These are phyloP conservation scores for Apis florea DNA, from an alignment of 1,140 invertebrate species.

Conservation along the genomic window DNA sequence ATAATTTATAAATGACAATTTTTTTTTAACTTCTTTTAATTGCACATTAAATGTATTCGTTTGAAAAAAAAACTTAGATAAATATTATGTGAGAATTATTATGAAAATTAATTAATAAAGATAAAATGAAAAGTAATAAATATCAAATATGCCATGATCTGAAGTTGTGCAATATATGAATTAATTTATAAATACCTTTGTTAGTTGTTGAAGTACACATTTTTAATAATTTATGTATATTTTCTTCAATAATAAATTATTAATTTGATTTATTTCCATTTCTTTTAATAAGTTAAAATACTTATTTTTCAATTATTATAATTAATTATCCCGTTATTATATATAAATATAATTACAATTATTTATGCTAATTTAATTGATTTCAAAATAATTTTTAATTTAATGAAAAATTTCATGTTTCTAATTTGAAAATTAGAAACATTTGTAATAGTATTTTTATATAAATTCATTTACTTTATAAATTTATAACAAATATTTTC, in stretches of 20 bases:
- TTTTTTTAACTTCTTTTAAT: slow-evolving; percentile 1
- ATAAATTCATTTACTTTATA: slow-evolving; percentile 11
- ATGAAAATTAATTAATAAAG: slow-evolving; percentile 23
- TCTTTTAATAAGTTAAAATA: not conserved
- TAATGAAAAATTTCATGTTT: not conserved
- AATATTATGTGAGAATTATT: slow-evolving; percentile 7
- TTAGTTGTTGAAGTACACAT: slow-evolving; percentile 19
- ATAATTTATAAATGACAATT: slow-evolving; percentile 11
- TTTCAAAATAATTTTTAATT: not conserved
- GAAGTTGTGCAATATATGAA: slow-evolving; percentile 27
- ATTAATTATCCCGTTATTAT: not conserved
- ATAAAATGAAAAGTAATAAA: slow-evolving; percentile 25
- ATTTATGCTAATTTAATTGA: not conserved
- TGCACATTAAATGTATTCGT: not conserved
- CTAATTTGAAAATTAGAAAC: not conserved
- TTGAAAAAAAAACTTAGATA: not conserved
- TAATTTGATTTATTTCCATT: slow-evolving; percentile 47
- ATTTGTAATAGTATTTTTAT: slow-evolving; percentile 2
- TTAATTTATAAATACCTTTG: slow-evolving; percentile 41
- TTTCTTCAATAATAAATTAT: slow-evolving; percentile 14
- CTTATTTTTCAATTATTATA: not conserved
- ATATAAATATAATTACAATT: not conserved
- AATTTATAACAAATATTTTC: not conserved
- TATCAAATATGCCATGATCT: slow-evolving; percentile 1
- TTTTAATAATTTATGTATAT: slow-evolving; percentile 31